A percentile compares a stretch with the other conserved stretches of the same genome.
These are phyloP conservation scores for Pelecanoides urinatrix DNA, from an alignment of 2,113 vertebrate genomes.

Conservation along the genomic window DNA sequence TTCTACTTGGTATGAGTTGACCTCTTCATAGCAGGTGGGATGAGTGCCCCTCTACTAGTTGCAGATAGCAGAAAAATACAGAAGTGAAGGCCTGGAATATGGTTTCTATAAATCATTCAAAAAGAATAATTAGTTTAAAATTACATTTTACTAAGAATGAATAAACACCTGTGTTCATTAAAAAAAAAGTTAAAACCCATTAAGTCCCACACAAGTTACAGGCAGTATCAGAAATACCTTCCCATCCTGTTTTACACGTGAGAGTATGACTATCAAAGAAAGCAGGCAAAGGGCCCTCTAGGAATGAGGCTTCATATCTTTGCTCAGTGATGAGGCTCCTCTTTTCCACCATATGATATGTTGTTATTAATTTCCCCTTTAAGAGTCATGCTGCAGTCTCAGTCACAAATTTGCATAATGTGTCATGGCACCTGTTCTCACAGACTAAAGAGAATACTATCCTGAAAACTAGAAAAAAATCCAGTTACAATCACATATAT, in stretches of 20 bases:
- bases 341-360: neutral
- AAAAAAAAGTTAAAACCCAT: neutral
- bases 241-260: neutral
- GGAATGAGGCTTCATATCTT: neutral
- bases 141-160: neutral
- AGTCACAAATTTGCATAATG: neutral
- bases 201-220: neutral
- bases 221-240: neutral
- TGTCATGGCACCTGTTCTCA: neutral
- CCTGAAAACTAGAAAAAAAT: neutral
- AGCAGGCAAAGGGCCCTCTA: neutral
- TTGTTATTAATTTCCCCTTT: neutral
- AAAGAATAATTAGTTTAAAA: neutral
- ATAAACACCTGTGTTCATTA: accelerated
- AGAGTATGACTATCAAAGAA: neutral
- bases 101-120: neutral
- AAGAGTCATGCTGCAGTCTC: neutral
- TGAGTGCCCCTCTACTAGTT: neutral
- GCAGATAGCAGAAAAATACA: neutral
- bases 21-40: neutral
- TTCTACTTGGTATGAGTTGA: neutral
- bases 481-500: neutral
- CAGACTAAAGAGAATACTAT: neutral
- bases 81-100: neutral
- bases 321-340: neutral